Evolutionary conservation across 2,888 invertebrate genomes (phyloP), one percentile per base, ranked within the genome.

Genomic region (Lacanobia wlatinum): DNA sequence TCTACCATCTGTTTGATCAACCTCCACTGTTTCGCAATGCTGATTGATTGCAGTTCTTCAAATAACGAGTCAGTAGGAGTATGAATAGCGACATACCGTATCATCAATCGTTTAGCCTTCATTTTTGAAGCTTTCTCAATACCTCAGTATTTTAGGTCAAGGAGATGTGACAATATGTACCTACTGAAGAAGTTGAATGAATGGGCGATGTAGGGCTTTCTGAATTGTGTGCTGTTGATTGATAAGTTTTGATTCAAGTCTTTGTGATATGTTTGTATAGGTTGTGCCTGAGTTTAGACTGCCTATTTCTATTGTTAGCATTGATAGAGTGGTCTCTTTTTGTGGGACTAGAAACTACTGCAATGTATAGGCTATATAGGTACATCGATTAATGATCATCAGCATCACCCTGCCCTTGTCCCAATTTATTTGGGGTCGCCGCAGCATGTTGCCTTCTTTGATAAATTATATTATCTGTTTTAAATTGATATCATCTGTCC

Each of bases 11-110:
- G 85, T 73, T 75, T 21, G 64, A 73, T 64, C 61, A 34, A 58
- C 61, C 73, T 69, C 61, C 74, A 75, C 62, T 8, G 60, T 84
- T 84, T 77, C 77, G 74, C 73, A 86, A 85, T 10, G 2, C 38
- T 69, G 70, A 81, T 80, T 73, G 73, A 80, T 84, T 61, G 70
- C 21, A 76, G 73, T 62, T 60, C 74, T 78, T 76, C 72, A 86
- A 77, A 82, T 76, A 73, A 79, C 53, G 82, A 84, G 58, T 46
- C 66, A 70, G 86, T 85, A 85, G 82, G 86, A 80, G 86, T 80
- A 75, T 78, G 76, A 85, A 84, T 86, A 80, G 82, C 60, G 76
- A 75, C 68, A 68, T 38, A 63, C 43, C 40, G 79, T 71, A 72
- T 62, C 84, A 82, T 84, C 84, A 79, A 86, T 86, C 73, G 71